These are phyloP conservation scores for Thera obeliscata DNA, from an alignment of 2,888 invertebrate species.

Conservation along the genomic window DNA sequence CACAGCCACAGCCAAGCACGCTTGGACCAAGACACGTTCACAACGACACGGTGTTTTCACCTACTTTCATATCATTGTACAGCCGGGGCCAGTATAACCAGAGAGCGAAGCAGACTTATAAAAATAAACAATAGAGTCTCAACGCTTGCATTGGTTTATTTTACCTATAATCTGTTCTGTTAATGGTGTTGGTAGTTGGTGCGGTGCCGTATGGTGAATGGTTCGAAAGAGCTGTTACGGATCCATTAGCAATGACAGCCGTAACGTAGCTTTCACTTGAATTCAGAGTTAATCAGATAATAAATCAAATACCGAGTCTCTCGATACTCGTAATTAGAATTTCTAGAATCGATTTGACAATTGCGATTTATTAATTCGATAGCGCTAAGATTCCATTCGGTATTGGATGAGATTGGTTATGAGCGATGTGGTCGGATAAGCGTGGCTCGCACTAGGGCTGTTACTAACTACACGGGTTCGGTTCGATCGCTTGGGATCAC, in stretches of 20 bases:
- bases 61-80: conserved; percentile 29
- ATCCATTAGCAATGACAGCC: conserved; percentile 40
- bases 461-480: conserved; percentile 56
- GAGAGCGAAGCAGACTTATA: conserved; percentile 10
- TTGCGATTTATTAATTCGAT: conserved; percentile 76
- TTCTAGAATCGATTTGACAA: conserved; percentile 71
- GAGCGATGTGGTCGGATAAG: conserved; percentile 80
- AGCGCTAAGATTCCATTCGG: conserved; percentile 70
- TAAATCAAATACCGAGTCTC: conserved; percentile 62
- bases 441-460: conserved; percentile 74
- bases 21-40: conserved; percentile 17
- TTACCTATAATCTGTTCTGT: neutral
- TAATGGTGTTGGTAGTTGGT: neutral
- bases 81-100: conserved; percentile 4
- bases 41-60: conserved; percentile 23
- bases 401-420: conserved; percentile 59
- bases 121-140: conserved; percentile 3
- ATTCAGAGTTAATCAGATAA: conserved; percentile 63
- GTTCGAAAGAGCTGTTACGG: conserved; percentile 38
- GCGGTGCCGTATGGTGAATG: conserved; percentile 14
- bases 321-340: conserved; percentile 73
- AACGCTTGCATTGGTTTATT: conserved; percentile 1
- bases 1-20: conserved; percentile 43
- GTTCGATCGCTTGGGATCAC: conserved; percentile 54
- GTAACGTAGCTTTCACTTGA: conserved; percentile 60